These are phyloP conservation scores for Cyrtodaria siliqua DNA, from an alignment of 2,888 invertebrate genomes.

Conservation along the genomic window DNA sequence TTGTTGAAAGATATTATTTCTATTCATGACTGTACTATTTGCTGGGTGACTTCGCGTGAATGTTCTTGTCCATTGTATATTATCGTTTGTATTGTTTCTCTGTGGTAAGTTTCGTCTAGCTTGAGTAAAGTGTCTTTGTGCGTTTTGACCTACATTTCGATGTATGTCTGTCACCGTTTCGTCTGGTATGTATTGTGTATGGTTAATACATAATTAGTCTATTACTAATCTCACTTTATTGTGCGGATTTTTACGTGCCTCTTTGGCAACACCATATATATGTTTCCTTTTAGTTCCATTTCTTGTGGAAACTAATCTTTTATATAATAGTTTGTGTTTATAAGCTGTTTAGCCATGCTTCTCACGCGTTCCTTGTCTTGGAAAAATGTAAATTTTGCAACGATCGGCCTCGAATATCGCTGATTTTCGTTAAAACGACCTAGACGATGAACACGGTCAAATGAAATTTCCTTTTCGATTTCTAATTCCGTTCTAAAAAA, in stretches of 20 bases:
- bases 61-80: neutral
- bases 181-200: neutral
- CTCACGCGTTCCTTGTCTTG: conserved; percentile 19
- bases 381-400: conserved; percentile 12
- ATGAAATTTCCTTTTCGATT: neutral
- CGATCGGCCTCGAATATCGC: conserved; percentile 7
- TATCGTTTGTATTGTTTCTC: neutral
- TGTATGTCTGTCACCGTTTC: neutral
- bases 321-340: conserved; percentile 2
- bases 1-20: neutral
- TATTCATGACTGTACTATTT: neutral
- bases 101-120: neutral
- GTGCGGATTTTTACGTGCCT: neutral
- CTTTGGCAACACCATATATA: conserved; percentile 4
- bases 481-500: conserved; percentile 12
- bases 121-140: neutral
- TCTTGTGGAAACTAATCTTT: conserved; percentile 21
- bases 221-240: conserved; percentile 16
- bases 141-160: neutral
- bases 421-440: neutral
- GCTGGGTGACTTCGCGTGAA: neutral
- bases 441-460: conserved; percentile 22
- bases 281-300: conserved; percentile 15
- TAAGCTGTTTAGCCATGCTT: neutral
- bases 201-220: conserved; percentile 16